These are phyloP conservation scores for Eumerus sabulonum DNA, from an alignment of 2,888 invertebrate species.

Conservation along the genomic window DNA sequence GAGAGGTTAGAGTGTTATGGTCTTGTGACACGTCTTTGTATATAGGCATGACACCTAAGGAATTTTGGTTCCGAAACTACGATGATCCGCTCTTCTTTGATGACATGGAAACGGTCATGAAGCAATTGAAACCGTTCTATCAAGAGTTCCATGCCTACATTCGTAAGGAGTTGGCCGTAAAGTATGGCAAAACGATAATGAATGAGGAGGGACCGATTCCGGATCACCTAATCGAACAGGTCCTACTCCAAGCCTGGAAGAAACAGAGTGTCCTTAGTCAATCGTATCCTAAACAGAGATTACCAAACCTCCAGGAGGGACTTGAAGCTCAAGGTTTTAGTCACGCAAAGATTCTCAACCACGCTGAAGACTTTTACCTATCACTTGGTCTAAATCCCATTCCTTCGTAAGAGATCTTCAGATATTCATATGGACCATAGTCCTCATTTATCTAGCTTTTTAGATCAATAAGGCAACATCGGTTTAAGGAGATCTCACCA, in stretches of 20 bases:
- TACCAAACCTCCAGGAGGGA: slow-evolving; percentile 82
- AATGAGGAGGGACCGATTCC: slow-evolving; percentile 84
- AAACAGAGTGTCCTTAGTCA: slow-evolving; percentile 68
- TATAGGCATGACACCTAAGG: slow-evolving; percentile 38
- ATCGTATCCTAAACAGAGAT: slow-evolving; percentile 70
- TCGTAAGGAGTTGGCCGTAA: slow-evolving; percentile 82
- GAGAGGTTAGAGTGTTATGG: neutral
- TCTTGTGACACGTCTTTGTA: neutral
- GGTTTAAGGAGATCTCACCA: slow-evolving; percentile 70
- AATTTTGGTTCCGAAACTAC: slow-evolving; percentile 70
- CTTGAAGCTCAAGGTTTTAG: slow-evolving; percentile 49
- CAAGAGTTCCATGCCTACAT: slow-evolving; percentile 89
- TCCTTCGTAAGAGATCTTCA: slow-evolving; percentile 37
- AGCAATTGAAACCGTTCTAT: slow-evolving; percentile 87
- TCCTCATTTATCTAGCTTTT: neutral
- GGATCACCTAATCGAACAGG: slow-evolving; percentile 84
- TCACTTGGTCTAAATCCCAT: slow-evolving; percentile 73
- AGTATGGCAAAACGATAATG: slow-evolving; percentile 84
- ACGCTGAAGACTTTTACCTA: slow-evolving; percentile 75
- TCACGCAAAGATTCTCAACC: slow-evolving; percentile 70
- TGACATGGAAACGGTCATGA: slow-evolving; percentile 84
- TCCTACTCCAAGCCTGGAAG: slow-evolving; percentile 63
- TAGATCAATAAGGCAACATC: slow-evolving; percentile 10
- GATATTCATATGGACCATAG: neutral
- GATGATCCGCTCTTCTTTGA: slow-evolving; percentile 84